Evolutionary conservation across 1,140 invertebrate genomes (phyloP).

Genomic region (Plodia interpunctella): DNA sequence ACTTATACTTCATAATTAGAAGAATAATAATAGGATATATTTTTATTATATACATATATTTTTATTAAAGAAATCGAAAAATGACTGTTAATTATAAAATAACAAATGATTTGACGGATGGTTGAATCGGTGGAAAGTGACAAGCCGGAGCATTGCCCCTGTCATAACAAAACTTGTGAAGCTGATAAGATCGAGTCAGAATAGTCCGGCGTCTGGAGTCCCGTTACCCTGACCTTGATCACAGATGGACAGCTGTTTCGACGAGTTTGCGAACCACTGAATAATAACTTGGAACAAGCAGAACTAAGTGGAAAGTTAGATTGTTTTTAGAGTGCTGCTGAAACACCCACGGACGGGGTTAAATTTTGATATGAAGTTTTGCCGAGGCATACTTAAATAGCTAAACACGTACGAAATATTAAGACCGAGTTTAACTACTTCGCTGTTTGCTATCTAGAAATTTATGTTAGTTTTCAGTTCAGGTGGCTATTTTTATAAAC

Average conservation of each 20-base stretch:
- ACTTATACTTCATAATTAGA: too few relatives aligned
- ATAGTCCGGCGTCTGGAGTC: neutral
- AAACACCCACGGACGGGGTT: neutral
- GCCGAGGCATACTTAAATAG: neutral
- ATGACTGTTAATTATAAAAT: too few relatives aligned
- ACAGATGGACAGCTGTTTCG: conserved; percentile 1
- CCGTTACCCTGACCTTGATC: conserved; percentile 15
- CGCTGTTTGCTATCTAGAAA: neutral
- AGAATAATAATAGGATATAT: too few relatives aligned
- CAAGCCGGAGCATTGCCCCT: neutral
- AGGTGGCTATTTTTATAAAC: neutral
- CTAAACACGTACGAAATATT: conserved; percentile 3
- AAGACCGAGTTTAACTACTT: neutral
- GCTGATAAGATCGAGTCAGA: neutral
- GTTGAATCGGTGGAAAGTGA: neutral
- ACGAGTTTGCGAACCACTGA: conserved; percentile 3
- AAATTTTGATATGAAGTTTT: neutral
- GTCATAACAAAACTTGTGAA: too few relatives aligned
- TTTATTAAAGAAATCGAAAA: too few relatives aligned
- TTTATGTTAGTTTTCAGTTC: neutral
- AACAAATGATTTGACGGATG: too few relatives aligned
- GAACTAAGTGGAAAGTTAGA: conserved; percentile 5
- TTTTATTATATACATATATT: too few relatives aligned
- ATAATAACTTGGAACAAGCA: conserved; percentile 3
- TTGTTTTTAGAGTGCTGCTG: conserved; percentile 6